These are phyloP conservation scores for Lordiphosa clarofinis DNA, from an alignment of 1,140 invertebrate species.

Conservation along the genomic window DNA sequence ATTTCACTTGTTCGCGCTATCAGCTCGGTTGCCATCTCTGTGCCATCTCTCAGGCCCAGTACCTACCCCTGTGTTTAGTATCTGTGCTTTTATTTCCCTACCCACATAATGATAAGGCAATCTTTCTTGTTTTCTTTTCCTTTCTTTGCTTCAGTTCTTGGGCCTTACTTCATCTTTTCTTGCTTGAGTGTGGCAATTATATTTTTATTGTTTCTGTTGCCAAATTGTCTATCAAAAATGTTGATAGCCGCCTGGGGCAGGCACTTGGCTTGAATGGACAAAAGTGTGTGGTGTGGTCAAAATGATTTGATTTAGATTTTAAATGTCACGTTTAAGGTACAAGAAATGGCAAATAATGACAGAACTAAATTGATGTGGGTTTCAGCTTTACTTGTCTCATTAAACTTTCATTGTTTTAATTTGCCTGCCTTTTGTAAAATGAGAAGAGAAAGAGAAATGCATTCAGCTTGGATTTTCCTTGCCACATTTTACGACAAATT, in stretches of 20 bases:
- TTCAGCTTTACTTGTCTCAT: slow-evolving; percentile 55
- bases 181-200: slow-evolving; percentile 58
- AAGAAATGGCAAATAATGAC: slow-evolving; percentile 15
- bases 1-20: slow-evolving; percentile 34
- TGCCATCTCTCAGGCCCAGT: neutral
- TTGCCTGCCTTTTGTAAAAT: slow-evolving; percentile 22
- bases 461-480: slow-evolving; percentile 9
- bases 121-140: neutral
- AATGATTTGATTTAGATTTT: neutral
- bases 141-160: too few relatives aligned
- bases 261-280: slow-evolving; percentile 46
- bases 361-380: slow-evolving; percentile 6
- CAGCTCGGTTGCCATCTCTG: slow-evolving; percentile 4
- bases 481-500: slow-evolving; percentile 52
- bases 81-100: too few relatives aligned
- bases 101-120: neutral
- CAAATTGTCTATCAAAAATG: slow-evolving; percentile 71
- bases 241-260: slow-evolving; percentile 50
- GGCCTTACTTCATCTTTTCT: slow-evolving; percentile 8
- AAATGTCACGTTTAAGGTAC: neutral
- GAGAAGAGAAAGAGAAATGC: neutral
- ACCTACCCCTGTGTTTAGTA: too few relatives aligned
- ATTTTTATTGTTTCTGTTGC: slow-evolving; percentile 67
- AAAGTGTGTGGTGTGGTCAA: slow-evolving; percentile 10
- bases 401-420: slow-evolving; percentile 77